These are phyloP conservation scores for Phrynocephalus guinanensis DNA, from an alignment of 2,797 vertebrate species.

Conservation along the genomic window DNA sequence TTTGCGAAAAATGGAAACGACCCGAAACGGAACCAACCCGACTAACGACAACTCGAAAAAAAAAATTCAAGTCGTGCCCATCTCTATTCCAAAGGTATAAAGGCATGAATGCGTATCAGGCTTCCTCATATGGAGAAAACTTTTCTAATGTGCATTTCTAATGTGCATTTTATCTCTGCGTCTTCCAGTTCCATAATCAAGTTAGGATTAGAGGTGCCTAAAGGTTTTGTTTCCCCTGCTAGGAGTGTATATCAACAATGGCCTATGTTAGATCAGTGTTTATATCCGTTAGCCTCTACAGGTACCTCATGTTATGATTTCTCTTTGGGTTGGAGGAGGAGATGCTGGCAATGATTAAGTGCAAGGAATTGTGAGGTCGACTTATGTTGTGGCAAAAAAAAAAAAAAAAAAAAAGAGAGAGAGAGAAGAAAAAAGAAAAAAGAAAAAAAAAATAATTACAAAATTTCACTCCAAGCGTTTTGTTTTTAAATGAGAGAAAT, in stretches of 20 bases:
- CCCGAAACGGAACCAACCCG: too few species aligned
- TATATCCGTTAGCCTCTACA: background rate
- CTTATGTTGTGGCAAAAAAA: too few species aligned
- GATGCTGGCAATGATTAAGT: background rate
- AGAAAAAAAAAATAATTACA: too few species aligned
- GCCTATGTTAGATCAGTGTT: background rate
- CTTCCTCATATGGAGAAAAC: background rate
- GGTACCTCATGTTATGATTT: background rate
- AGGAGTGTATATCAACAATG: background rate
- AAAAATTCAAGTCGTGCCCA: too few species aligned
- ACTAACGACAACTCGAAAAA: too few species aligned
- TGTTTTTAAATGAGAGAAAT: too few species aligned
- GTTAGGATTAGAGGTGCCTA: background rate
- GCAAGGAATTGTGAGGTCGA: too few species aligned
- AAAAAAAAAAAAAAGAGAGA: too few species aligned
- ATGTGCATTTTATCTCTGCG: background rate
- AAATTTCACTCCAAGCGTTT: too few species aligned
- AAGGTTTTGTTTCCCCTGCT: background rate
- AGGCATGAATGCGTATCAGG: background rate
- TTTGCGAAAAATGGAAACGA: too few species aligned
- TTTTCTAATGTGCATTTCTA: background rate
- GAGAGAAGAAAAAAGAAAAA: too few species aligned
- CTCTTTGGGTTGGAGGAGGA: background rate
- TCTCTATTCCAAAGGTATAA: background rate
- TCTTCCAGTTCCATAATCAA: background rate